Percentiles rank a stretch among this genome's conserved stretches.
Conservation (phyloP, 2,797 vertebrate genomes). For the Molossus molossus region DNA sequence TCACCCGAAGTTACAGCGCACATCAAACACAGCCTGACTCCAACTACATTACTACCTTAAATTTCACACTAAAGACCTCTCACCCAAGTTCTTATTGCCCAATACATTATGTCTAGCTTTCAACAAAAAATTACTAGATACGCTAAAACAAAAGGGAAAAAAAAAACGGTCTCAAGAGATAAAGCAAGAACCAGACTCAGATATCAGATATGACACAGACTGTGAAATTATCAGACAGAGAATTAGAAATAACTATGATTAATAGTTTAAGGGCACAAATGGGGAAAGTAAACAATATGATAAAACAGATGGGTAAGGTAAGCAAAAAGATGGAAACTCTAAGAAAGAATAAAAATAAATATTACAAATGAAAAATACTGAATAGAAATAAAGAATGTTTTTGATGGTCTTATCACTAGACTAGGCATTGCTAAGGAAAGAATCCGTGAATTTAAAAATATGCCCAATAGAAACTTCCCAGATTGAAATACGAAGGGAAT, state of each 20-base stretch:
- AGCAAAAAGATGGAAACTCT: slow-evolving; percentile 25
- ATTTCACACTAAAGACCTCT: slow-evolving; percentile 16
- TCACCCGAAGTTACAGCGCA: background rate
- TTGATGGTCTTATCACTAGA: background rate
- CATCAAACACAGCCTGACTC: background rate
- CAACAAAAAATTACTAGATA: slow-evolving; percentile 6
- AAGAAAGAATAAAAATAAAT: slow-evolving; percentile 17
- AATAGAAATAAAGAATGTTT: slow-evolving; percentile 44
- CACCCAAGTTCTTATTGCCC: slow-evolving; percentile 12
- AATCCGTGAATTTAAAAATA: background rate
- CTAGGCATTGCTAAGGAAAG: background rate
- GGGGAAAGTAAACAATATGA: background rate
- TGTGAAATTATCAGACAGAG: slow-evolving; percentile 10
- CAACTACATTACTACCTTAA: background rate
- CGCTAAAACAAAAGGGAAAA: background rate
- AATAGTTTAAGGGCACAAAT: background rate
- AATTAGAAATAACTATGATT: slow-evolving; percentile 54
- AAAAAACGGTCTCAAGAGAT: background rate
- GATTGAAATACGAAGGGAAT: slow-evolving; percentile 46
- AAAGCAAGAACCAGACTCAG: background rate
- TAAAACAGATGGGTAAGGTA: background rate
- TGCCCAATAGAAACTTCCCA: background rate
- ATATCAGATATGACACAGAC: background rate
- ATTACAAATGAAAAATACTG: slow-evolving; percentile 4
- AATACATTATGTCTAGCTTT: background rate